A percentile compares a stretch with the other conserved stretches of the same genome.
Conservation (phyloP, 2,113 vertebrate genomes). For the Hiodon tergisus region DNA sequence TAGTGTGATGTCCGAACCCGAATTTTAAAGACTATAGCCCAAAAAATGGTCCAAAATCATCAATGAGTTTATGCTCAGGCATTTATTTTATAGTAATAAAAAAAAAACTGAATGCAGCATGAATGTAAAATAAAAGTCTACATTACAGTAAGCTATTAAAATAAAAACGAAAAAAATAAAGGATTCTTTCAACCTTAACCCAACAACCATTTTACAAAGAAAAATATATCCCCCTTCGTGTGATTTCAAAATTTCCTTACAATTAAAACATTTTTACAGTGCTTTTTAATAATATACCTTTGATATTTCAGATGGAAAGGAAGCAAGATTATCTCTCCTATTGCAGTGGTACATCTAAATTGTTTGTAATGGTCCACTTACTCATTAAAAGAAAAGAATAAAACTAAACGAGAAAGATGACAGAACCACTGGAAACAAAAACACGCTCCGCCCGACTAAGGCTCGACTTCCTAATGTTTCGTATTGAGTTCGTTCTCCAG, state of each 20-base stretch:
- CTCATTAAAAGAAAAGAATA: conserved; percentile 44
- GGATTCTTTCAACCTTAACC: conserved; percentile 38
- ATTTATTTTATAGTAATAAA: conserved; percentile 38
- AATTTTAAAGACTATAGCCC: conserved; percentile 43
- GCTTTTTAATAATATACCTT: conserved; percentile 68
- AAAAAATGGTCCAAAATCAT: not conserved
- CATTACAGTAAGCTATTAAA: conserved; percentile 57
- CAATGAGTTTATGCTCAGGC: conserved; percentile 19
- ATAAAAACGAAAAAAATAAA: conserved; percentile 37
- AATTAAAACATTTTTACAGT: conserved; percentile 77
- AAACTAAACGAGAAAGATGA: conserved; percentile 26
- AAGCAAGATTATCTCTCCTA: conserved; percentile 56
- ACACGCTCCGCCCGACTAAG: conserved; percentile 36
- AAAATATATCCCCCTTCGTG: conserved; percentile 64
- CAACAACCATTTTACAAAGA: conserved; percentile 54
- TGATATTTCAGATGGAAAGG: conserved; percentile 59
- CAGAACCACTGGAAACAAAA: conserved; percentile 30
- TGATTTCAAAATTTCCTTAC: conserved; percentile 57
- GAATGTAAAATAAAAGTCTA: conserved; percentile 65
- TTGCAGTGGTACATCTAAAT: conserved; percentile 58
- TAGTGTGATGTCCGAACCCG: conserved; percentile 38
- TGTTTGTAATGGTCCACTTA: conserved; percentile 65
- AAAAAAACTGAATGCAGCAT: conserved; percentile 45
- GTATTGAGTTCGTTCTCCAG: conserved; percentile 97
- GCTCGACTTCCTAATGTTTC: conserved; percentile 63